Conservation (phyloP, 1,140 invertebrate genomes). For the Heterodera carotae region DNA sequence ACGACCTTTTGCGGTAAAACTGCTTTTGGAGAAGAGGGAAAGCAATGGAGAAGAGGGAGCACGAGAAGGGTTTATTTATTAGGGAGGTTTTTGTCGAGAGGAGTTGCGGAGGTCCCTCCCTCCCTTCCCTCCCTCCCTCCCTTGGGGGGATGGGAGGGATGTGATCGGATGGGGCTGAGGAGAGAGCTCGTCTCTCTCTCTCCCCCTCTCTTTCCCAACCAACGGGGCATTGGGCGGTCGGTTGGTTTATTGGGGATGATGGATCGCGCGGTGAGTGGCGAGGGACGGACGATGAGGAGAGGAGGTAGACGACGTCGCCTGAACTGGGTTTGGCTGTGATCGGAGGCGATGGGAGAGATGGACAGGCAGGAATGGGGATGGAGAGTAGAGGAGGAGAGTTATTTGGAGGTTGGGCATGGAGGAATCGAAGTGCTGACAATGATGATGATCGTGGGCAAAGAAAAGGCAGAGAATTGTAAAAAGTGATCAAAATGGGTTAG, state of each 20-base stretch:
- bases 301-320: background rate
- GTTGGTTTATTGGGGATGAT: constrained; percentile 21
- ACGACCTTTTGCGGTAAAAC: constrained; percentile 31
- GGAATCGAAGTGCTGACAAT: constrained; percentile 15
- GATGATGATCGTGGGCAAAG: constrained; percentile 2
- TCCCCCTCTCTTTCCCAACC: background rate
- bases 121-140: too few relatives aligned
- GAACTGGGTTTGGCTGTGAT: constrained; percentile 14
- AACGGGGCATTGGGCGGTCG: background rate
- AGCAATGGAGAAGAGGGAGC: background rate
- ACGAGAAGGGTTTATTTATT: constrained; percentile 21
- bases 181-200: background rate
- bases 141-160: background rate
- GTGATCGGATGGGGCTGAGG: background rate
- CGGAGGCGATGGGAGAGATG: constrained; percentile 14
- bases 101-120: background rate
- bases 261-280: constrained; percentile 10
- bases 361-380: constrained; percentile 1
- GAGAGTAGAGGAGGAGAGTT: background rate
- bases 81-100: constrained; percentile 6
- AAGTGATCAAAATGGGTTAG: background rate
- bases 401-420: constrained; percentile 7
- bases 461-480: background rate
- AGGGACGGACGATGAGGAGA: constrained; percentile 20
- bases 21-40: constrained; percentile 8